Evolutionary conservation across 2,113 vertebrate species (phyloP), one percentile per base, ranked within the genome.

Genomic region (Cyrtonyx montezumae): DNA sequence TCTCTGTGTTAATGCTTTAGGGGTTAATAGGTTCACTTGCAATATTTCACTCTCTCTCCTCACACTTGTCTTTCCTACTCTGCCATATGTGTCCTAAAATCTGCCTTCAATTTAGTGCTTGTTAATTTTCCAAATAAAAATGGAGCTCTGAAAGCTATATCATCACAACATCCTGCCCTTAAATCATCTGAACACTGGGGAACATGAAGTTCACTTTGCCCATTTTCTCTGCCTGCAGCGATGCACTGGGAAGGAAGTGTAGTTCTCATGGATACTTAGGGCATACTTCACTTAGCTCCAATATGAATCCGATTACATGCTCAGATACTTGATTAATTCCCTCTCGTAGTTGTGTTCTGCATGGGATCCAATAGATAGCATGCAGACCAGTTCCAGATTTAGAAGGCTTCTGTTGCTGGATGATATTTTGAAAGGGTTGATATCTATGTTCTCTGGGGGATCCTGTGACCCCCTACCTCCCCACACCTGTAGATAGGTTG

Each of bases 51-150:
- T 96, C 91, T 66, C 76, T 91, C 73, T 94, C 51, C 90, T 94
- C 93, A 93, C 94, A 94, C 90, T 96, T 96, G 76, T 95, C 92
- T 95, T 92, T 94, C 95, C 53, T 87, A 23, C 49, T 91, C 58
- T 88, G 80, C 95, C 94, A 94, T 95, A 96, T 95, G 93, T 90
- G 87, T 93, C 90, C 90, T 95, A 93, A 96, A 96, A 96, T 94
- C 93, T 96, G 93, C 91, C 87, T 95, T 94, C 93, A 79, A 13
- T 91, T 95, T 95, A 68, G 84, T 88, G 84, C 79, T 93, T 94
- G 90, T 86, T 96, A 94, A 82, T 88, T 90, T 94, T 95, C 76
- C 82, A 95, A 69, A 88, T 65, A 84, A 91, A 90, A 90, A 70
- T 79, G 45, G 84, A 77, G 43, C 40, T 90, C 79, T 73, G 85